Base-by-base conservation (phyloP, 2,797 vertebrate species). In the Hephaestus fuliginosus region DNA sequence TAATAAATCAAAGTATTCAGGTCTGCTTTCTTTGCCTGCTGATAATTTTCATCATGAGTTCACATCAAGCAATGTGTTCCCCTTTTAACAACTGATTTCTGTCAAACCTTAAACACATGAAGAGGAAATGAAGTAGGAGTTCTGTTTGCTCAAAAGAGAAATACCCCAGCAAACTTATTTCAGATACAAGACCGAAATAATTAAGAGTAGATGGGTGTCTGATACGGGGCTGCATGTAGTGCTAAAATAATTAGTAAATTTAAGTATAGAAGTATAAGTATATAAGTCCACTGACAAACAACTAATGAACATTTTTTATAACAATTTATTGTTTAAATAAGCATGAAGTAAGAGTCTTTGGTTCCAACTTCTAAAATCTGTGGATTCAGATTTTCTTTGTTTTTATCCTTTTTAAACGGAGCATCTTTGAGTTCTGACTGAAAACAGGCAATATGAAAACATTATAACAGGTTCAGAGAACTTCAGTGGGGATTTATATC, bases 161-260 rank as follows among this genome's bases (percentile, higher is more conserved):
- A 74, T 3, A 18, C 17, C 52, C 1, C 12, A 13, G 33, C 13
- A 3, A 55, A 56, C 15, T 1, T 46, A 39, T 39, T 9, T 20
- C 4, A 30, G 4, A 74, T 55, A 36, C 7, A 36, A 36, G 33
- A 36, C 7, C 0, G 4, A 36, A 36, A 7, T 36, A 36, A 36
- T 15, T 15, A 12, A 25, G 36, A 52, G 3, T 7, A 39, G 10
- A n/a, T 4, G 14, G 3, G 25, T 52, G 18, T 17, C 33, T 1
- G 46, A 0, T 5, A 1, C 1, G 25, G n/a, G 7, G n/a, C 5
- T 41, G 48, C 20, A 12, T 46, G n/a, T 2, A 0, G 33, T 7
- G 13, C 20, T 14, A 6, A 25, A 20, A n/a, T 44, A 0, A 44
- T 33, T 7, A 3, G 1, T 33, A 4, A 13, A 57, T 36, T 17